Conservation (phyloP, 2,113 vertebrate genomes). For the Pyrgilauda ruficollis region DNA sequence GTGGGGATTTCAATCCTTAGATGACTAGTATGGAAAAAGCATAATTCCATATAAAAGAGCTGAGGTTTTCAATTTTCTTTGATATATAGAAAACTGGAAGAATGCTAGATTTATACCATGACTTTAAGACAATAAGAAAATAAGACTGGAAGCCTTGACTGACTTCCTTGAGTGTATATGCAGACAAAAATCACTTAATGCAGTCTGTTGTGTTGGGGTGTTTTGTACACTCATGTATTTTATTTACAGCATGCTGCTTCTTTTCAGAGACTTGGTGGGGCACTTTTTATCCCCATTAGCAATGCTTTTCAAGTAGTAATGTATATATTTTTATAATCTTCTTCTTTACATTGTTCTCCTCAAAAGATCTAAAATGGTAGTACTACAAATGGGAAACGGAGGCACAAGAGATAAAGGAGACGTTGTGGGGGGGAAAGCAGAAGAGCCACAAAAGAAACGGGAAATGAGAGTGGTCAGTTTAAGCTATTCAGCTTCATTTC, state of each 20-base stretch:
- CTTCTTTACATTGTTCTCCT: not conserved
- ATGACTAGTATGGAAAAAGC: not conserved
- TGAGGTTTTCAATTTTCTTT: not conserved
- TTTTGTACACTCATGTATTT: not conserved
- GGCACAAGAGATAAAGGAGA: not conserved
- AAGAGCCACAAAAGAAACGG: not conserved
- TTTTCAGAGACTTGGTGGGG: not conserved
- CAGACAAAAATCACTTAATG: not conserved
- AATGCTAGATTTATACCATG: not conserved
- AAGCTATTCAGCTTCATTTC: not conserved
- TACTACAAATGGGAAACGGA: not conserved
- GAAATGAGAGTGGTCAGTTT: not conserved
- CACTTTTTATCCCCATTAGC: not conserved
- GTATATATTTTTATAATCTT: not conserved
- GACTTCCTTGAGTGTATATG: not conserved
- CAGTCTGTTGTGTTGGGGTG: rapidly evolving
- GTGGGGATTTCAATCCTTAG: not conserved
- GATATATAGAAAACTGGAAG: not conserved
- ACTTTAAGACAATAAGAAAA: not conserved
- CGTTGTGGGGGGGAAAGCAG: rapidly evolving
- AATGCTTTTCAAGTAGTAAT: not conserved
- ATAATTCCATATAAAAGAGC: not conserved
- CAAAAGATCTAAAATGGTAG: not conserved
- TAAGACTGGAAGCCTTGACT: not conserved
- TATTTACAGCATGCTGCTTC: not conserved